Base-by-base conservation (phyloP, 2,797 vertebrate species). In the Sarcoramphus papa region DNA sequence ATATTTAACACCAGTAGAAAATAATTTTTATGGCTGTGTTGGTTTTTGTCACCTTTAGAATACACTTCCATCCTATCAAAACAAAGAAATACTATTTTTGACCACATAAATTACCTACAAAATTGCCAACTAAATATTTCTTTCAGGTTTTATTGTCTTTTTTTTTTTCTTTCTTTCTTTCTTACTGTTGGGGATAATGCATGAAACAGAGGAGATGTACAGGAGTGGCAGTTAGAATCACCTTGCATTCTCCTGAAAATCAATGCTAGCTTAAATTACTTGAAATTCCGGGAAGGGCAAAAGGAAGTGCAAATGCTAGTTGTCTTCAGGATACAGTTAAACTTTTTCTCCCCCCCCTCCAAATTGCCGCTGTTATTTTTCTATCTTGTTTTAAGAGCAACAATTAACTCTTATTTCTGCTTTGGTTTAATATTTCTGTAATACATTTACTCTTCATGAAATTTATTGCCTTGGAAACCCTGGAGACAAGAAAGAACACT, bases 341-440 rank as follows among this genome's bases (percentile, higher is more conserved):
- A 48, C 5, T 21, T 27, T n/a, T n/a, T 43, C 19, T 7, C 20
- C 24, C 3, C 25, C 27, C 33, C 22, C 2, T 2, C 1, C 0
- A 35, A 31, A 18, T 37, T 57, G 2, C 6, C 40, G 15, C 4
- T 73, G 4, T 30, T 68, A 12, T 48, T 54, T 74, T 83, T 72
- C 24, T 74, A 4, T 22, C 41, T 73, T 80, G 3, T 57, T 91
- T 78, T 57, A 89, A 65, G 17, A 79, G 3, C 14, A 69, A 65
- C 14, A 62, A 27, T 57, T 65, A 76, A 30, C 5, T 47, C 2
- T 57, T 72, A 13, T 33, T 86, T 76, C 35, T 59, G 15, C 7
- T 92, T 75, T 73, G 8, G 4, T 64, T 79, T 67, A 77, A 27
- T 62, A 59, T 60, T 80, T 88, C 27, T 63, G 20, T 28, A 73